Evolutionary conservation across 2,888 invertebrate species (phyloP), one percentile per base, ranked within the genome.

Genomic region (Erebia palarica): DNA sequence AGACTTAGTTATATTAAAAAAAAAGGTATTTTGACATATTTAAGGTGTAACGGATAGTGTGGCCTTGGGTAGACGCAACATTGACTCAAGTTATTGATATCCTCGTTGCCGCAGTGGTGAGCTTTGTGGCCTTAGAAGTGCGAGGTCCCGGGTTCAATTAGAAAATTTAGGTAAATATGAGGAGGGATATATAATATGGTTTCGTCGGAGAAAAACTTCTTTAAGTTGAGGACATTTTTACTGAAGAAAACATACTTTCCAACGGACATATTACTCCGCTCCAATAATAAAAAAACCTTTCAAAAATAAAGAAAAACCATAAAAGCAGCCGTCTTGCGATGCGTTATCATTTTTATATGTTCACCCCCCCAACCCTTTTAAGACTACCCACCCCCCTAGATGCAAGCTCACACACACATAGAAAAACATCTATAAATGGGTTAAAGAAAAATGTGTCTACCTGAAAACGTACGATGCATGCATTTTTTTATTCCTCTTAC

Each of bases 391-490:
- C 79, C 86, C 82, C 83, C 75, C 81, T 75, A 80, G 85, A 85
- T 90, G 89, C 84, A 82, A 79, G 80, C 83, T 81, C 89, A 87
- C 90, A 85, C 87, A 88, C 83, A 84, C 80, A 78, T 65, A 59
- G 80, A 80, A 82, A 81, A 84, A 81, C 83, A 78, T 81, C 87
- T 90, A 92, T 92, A 92, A 92, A 92, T 92, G 90, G 92, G 92
- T 93, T 93, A 92, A 91, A 92, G 92, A 92, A 91, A 92, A 92
- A 92, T 93, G 93, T 93, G 92, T 93, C 93, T 93, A 93, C 93
- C 92, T 93, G 93, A 91, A 91, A 92, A 92, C 89, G 88, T 92
- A 92, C 92, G 92, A 91, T 91, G 92, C 89, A 89, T 84, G 85
- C 85, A 86, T 88, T 91, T 92, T 91, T 92, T 92, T 92, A 87